These are phyloP conservation scores for Brachyrhaphis roseni DNA, from an alignment of 2,797 vertebrate species.

Conservation along the genomic window DNA sequence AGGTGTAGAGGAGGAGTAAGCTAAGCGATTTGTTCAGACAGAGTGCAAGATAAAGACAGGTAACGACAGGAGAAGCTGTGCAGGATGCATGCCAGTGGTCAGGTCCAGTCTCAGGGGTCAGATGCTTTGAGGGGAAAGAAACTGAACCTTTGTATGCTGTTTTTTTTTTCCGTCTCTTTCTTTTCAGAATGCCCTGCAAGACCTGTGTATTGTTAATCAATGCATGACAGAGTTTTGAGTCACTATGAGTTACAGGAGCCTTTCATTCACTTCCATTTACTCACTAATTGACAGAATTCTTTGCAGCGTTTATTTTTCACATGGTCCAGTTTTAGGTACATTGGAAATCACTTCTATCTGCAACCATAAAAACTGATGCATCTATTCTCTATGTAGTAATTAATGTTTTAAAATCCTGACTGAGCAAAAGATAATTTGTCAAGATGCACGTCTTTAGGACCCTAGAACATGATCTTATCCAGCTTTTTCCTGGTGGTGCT, in stretches of 20 bases:
- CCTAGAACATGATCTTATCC: neutral
- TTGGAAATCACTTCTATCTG: neutral
- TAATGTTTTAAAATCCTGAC: neutral
- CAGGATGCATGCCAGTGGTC: constrained; percentile 40
- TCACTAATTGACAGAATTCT: neutral
- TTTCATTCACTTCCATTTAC: neutral
- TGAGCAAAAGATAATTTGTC: neutral
- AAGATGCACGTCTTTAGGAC: neutral
- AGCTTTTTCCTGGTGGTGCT: neutral
- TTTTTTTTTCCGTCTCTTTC: neutral
- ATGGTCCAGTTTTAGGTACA: neutral
- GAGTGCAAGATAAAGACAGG: constrained; percentile 31
- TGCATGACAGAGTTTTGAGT: neutral
- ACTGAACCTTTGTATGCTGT: neutral
- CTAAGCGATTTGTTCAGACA: constrained; percentile 26
- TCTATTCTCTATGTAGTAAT: neutral
- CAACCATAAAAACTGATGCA: neutral
- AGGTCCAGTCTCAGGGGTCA: constrained; percentile 21
- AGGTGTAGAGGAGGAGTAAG: constrained; percentile 21
- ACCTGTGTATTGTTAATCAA: neutral
- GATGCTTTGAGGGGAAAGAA: neutral
- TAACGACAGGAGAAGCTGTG: constrained; percentile 29
- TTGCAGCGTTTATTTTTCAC: neutral
- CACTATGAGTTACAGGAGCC: neutral
- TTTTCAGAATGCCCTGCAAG: neutral